Base-by-base conservation (phyloP, 2,113 vertebrate species). In the Sarotherodon lohbergeri region DNA sequence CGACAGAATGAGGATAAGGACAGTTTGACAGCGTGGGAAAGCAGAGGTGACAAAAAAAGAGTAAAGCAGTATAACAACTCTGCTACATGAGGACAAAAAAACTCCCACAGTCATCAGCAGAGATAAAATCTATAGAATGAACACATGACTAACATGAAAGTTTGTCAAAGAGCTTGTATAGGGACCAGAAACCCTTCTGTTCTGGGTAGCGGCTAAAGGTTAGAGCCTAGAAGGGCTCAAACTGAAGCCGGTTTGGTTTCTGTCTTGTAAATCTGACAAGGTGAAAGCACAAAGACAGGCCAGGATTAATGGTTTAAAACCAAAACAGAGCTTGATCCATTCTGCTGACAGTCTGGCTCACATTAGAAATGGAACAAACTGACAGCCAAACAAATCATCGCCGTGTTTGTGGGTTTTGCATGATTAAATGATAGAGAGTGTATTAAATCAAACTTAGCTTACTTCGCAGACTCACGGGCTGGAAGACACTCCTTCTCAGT, bases 381-480 rank as follows among this genome's bases (percentile, higher is more conserved):
- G 88, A 87, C 90, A 93, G 82, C 73, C 83, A 87, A 86, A 90
- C 89, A 94, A 90, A 91, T 90, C 89, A 87, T 80, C 59, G 12
- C 82, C 55, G 4, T 61, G 86, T 92, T 88, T 87, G 90, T 92
- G 84, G 87, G 85, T 88, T 93, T 93, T 88, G 56, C 86, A 55
- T 92, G 89, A 90, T 90, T 86, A 89, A 91, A 90, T 86, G 84
- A 87, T 22, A 43, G 80, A 71, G 81, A 46, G 22, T 82, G 88
- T 68, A 71, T 91, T 85, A 86, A 90, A 93, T 90, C 88, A 88
- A 88, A 81, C 24, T 50, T 27, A 84, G 66, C 63, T 79, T 19
- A 22, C 78, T 54, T 55, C 27, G 14, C 59, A 90, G 29, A 50
- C 71, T 50, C 59, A 12, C 13, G 10, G 52, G 73, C 82, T 59